Percentiles rank a stretch among this genome's conserved stretches.
phyloP scores from a whole-genome alignment of 2,888 invertebrate genomes.

The Synergus itoensis region DNA sequence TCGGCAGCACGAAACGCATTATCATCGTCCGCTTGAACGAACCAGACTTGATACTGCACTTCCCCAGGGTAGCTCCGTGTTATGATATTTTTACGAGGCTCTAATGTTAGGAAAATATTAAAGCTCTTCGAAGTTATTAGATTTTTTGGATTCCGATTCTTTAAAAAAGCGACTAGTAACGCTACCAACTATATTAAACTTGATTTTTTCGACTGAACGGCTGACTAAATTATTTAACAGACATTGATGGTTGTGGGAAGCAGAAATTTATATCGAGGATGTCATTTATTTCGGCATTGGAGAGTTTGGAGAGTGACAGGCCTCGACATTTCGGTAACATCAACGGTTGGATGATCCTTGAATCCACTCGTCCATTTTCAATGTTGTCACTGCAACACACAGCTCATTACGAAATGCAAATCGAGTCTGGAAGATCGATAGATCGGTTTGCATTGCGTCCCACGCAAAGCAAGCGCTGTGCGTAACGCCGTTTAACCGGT shows the following conservation, averaged over 20 bases:
- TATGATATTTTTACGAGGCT: neutral
- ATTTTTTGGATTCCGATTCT: too few species aligned
- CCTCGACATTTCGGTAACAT: constrained; percentile 16
- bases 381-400: constrained; percentile 38
- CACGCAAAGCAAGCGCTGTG: constrained; percentile 60
- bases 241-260: neutral
- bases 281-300: constrained; percentile 12
- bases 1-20: constrained; percentile 66
- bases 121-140: too few species aligned
- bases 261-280: constrained; percentile 11
- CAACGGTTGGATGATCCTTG: constrained; percentile 22
- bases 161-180: too few species aligned
- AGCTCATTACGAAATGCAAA: constrained; percentile 77
- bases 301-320: constrained; percentile 17
- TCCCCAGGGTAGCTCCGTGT: constrained; percentile 3
- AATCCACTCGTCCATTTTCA: constrained; percentile 38
- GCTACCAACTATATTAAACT: neutral
- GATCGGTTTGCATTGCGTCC: constrained; percentile 70
- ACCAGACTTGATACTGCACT: constrained; percentile 16
- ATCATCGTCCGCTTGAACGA: constrained; percentile 57
- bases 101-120: neutral
- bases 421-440: constrained; percentile 71
- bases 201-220: neutral
- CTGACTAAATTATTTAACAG: constrained; percentile 6
- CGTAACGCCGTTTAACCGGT: constrained; percentile 73